Percentiles rank a stretch among this genome's conserved stretches.
These are phyloP conservation scores for Sparidentex hasta DNA, from an alignment of 2,797 vertebrate genomes.

Conservation along the genomic window DNA sequence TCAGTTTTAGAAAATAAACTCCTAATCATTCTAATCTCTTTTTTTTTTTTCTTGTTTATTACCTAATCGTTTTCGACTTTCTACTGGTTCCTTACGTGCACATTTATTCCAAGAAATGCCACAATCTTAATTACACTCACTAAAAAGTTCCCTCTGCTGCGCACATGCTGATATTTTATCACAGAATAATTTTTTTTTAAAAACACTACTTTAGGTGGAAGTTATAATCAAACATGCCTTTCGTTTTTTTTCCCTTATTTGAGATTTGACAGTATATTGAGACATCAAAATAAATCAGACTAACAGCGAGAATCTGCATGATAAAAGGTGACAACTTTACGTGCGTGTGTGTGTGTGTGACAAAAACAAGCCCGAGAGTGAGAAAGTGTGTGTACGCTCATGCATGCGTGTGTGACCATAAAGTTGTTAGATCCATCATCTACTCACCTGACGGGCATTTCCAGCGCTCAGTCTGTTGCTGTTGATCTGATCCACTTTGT, in stretches of 20 bases:
- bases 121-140: neutral
- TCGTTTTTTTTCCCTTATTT: neutral
- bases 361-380: conserved; percentile 1
- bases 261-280: neutral
- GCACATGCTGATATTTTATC: neutral
- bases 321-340: conserved; percentile 48
- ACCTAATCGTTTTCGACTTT: neutral
- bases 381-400: conserved; percentile 20
- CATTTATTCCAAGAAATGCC: conserved; percentile 12
- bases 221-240: neutral
- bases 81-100: neutral
- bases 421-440: conserved; percentile 71
- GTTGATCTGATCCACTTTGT: conserved; percentile 78
- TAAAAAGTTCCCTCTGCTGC: conserved; percentile 38
- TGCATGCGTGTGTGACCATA: conserved; percentile 34
- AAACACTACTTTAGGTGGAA: neutral
- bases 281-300: neutral
- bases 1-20: conserved; percentile 2
- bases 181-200: neutral
- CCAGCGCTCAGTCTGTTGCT: conserved; percentile 76
- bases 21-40: neutral
- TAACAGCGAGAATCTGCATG: conserved; percentile 11
- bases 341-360: conserved; percentile 9
- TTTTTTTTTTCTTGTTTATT: neutral
- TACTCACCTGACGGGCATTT: conserved; percentile 89